Percentiles rank a stretch among this genome's conserved stretches.
phyloP scores from a whole-genome alignment of 2,113 vertebrate species.

The Crotalus viridis region DNA sequence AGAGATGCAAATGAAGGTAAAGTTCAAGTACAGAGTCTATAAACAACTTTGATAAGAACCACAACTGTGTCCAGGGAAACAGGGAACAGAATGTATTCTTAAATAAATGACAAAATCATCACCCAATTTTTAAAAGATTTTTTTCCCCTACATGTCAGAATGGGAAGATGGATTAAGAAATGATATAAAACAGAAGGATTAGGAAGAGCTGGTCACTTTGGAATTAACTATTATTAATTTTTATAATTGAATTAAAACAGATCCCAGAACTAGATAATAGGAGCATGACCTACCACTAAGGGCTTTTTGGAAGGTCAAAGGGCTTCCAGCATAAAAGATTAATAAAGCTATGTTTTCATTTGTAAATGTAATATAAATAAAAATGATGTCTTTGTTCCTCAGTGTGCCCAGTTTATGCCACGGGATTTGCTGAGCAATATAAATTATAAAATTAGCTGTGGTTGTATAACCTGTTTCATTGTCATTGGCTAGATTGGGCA shows the following conservation, averaged over 20 bases:
- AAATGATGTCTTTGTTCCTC: background rate
- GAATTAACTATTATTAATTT: constrained; percentile 73
- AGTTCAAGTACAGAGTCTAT: constrained; percentile 22
- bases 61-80: constrained; percentile 31
- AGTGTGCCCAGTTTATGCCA: background rate
- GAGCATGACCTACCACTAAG: constrained; percentile 71
- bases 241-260: constrained; percentile 76
- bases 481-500: constrained; percentile 4
- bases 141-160: background rate
- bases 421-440: constrained; percentile 9
- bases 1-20: constrained; percentile 19
- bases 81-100: constrained; percentile 20
- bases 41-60: background rate
- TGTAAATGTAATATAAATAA: constrained; percentile 29
- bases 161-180: constrained; percentile 56
- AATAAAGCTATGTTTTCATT: constrained; percentile 49
- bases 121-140: constrained; percentile 22
- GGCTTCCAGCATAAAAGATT: constrained; percentile 63
- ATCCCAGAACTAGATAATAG: constrained; percentile 73
- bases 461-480: background rate
- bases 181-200: constrained; percentile 47
- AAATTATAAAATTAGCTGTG: constrained; percentile 30
- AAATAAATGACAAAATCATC: constrained; percentile 37
- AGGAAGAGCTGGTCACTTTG: constrained; percentile 57
- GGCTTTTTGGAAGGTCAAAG: constrained; percentile 67